Base-by-base conservation (phyloP, 2,888 invertebrate genomes). In the Drosophila borborema region DNA sequence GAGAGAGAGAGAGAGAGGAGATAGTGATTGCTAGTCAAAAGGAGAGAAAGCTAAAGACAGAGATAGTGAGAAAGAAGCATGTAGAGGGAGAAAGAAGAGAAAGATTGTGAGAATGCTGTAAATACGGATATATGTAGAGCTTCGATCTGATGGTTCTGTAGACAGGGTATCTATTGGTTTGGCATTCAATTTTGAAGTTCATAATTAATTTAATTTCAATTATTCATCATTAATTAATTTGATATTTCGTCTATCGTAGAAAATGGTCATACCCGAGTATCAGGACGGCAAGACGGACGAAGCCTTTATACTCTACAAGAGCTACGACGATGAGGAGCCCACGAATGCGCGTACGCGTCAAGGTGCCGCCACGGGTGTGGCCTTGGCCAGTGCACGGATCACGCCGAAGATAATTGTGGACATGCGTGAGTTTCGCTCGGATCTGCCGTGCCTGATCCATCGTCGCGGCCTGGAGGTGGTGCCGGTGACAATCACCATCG, bases 341-440 rank as follows among this genome's bases (percentile, higher is more conserved):
- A 55, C 82, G 16, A 92, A 96, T 96, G 4, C 94, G 96, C 69
- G 96, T 96, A 94, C 97, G 95, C 80, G 97, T 95, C 91, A 82
- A 8, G 91, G 78, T 0, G 81, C 77, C 12, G 46, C 59, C 1
- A 68, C 89, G 1, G 91, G 92, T 28, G 85, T 43, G 23, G 81
- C 81, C 4, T 12, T 72, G 10, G 48, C 18, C n/a, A 40, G 2
- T 0, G 38, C 46, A 0, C 59, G 58, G 2, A 58, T 77, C 3
- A 81, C 83, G 54, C 94, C 94, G 3, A 94, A 94, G 83, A 94
- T 97, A 34, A 95, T 99, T 79, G 99, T 99, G 16, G 99, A 99
- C 93, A 98, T 99, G 96, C 95, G 99, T 81, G 99, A 99, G 94
- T 99, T 99, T 92, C 95, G 99, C 45, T 98, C 99, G 64, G 99